Evolutionary conservation across 92 coral and sea anemone species (phyloP), one percentile per base, ranked within the genome.

Genomic region (Porites lobata): DNA sequence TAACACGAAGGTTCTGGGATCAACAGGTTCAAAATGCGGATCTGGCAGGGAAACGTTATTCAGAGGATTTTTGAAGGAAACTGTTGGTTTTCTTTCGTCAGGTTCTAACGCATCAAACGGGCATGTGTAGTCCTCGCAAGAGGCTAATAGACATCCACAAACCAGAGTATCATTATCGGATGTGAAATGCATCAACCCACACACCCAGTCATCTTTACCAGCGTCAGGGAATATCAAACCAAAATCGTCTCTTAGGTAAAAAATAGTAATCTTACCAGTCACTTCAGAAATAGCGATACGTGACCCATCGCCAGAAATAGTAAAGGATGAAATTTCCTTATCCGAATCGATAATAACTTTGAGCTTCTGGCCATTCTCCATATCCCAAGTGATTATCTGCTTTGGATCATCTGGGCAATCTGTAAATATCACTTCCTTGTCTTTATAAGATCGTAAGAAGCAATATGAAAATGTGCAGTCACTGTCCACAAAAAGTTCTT

Each of bases 161-260:
- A 21, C 62, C 17, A 71, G 21, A 29, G 21, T 71, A 19, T 71
- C 10, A 38, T 38, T 38, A 4, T 38, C 47, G 47, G 47, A 38
- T 38, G 47, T 51, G n/a, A 72, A n/a, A 21, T 47, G 61, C 58
- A 72, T 72, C 12, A 72, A 51, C 6, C 77, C 77, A 72, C 77
- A 72, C 3, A 15, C 59, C 14, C 6, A 9, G 32, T 29, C 32
- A 29, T 29, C 32, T 29, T 29, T 29, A 29, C 32, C 32, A 29
- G 32, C 32, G 32, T 29, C 32, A 2, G 32, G 32, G 32, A 29
- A 29, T 29, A 32, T 21, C 13, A 1, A 11, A 0, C 58, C 15
- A 17, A 11, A 18, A 1, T 17, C 14, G 8, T 68, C 4, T 24
- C 6, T 57, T 20, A 8, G 7, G 9, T 50, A 26, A 50, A 47